Percentiles rank a stretch among this genome's conserved stretches.
These are phyloP conservation scores for Oostethus manadensis DNA, from an alignment of 2,113 vertebrate species.

Conservation along the genomic window DNA sequence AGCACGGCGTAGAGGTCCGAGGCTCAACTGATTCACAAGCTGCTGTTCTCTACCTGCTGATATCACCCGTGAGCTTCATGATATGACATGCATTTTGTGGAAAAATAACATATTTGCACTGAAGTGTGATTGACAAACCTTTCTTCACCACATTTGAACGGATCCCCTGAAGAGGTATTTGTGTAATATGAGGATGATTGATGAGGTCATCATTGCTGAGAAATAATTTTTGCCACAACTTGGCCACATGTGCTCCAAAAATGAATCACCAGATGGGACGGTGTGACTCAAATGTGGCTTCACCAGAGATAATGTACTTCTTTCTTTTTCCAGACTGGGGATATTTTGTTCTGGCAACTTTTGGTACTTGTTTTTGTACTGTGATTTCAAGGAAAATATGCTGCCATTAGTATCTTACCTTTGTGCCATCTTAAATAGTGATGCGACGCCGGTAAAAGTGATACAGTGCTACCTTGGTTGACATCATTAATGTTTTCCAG, in stretches of 20 bases:
- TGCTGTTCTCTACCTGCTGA: conserved; percentile 60
- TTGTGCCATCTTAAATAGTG: background rate
- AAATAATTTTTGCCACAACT: background rate
- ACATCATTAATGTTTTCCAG: no score
- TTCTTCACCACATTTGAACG: background rate
- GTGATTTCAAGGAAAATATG: background rate
- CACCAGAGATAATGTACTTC: background rate
- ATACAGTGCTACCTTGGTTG: no score
- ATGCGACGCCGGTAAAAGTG: conserved; percentile 2
- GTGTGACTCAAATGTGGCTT: background rate
- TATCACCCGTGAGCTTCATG: conserved; percentile 22
- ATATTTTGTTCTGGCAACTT: background rate
- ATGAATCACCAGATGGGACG: background rate
- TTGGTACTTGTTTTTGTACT: background rate
- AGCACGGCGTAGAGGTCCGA: conserved; percentile 54
- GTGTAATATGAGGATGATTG: background rate
- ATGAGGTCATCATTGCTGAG: background rate
- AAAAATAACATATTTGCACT: background rate
- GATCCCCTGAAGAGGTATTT: background rate
- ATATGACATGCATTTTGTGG: background rate
- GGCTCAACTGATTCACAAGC: conserved; percentile 69
- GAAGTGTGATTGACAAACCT: background rate
- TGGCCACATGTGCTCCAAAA: background rate
- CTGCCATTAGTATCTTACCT: background rate
- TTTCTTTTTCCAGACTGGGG: background rate